phyloP scores from a whole-genome alignment of 2,888 invertebrate genomes.

The Cheilosia pagana region DNA sequence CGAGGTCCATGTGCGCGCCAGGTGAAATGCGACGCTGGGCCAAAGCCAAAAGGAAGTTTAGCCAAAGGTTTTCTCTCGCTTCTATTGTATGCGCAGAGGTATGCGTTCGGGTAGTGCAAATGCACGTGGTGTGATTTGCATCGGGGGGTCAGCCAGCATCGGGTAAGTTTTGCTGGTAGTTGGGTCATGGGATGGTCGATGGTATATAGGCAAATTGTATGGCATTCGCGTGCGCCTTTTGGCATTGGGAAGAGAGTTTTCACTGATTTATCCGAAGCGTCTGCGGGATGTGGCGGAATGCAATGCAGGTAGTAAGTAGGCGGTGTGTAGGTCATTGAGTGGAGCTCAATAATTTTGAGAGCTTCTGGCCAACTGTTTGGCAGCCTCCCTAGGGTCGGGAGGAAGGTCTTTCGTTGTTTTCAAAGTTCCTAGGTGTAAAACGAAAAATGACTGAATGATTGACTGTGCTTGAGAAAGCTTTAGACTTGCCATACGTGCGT shows the following conservation, averaged over 20 bases:
- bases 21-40: conserved; percentile 44
- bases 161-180: conserved; percentile 35
- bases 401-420: too few species aligned
- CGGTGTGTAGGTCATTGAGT: background rate
- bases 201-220: conserved; percentile 28
- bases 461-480: too few species aligned
- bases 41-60: conserved; percentile 62
- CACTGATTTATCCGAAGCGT: conserved; percentile 21
- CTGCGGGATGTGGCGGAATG: background rate
- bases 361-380: too few species aligned
- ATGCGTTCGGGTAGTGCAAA: conserved; percentile 20
- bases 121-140: conserved; percentile 41
- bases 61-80: conserved; percentile 32
- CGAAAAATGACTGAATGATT: too few species aligned
- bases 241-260: conserved; percentile 41
- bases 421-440: too few species aligned
- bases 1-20: conserved; percentile 23
- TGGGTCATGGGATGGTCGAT: conserved; percentile 53
- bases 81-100: conserved; percentile 15
- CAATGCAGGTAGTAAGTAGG: background rate
- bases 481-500: too few species aligned
- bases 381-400: background rate
- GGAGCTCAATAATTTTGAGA: background rate
- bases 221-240: conserved; percentile 57
- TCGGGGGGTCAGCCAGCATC: conserved; percentile 50